phyloP scores from a whole-genome alignment of 2,888 invertebrate species.

The Empis livida region DNA sequence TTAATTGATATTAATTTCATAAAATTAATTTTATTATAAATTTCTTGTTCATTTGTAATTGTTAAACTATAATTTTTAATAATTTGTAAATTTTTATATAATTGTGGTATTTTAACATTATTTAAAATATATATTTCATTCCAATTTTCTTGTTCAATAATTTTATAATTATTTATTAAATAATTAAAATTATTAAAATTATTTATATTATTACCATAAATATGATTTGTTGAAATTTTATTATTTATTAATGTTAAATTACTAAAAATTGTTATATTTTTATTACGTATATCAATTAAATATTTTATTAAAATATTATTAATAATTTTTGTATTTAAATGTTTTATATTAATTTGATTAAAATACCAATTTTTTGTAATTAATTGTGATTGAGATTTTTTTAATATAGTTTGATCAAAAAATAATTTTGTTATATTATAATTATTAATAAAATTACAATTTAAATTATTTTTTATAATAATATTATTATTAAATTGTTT shows the following conservation, averaged over 20 bases:
- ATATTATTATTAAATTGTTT: constrained; percentile 18
- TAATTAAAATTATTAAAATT: too few relatives aligned
- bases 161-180: too few relatives aligned
- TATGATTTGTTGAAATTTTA: background rate
- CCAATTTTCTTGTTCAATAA: too few relatives aligned
- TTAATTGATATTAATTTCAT: too few relatives aligned
- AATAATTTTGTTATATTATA: background rate
- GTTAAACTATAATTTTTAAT: too few relatives aligned
- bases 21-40: too few relatives aligned
- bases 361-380: background rate
- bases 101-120: too few relatives aligned
- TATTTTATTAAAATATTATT: background rate
- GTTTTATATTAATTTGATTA: background rate
- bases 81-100: too few relatives aligned
- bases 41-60: too few relatives aligned
- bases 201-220: too few relatives aligned
- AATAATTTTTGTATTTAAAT: background rate
- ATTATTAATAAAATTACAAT: background rate
- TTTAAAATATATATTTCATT: too few relatives aligned
- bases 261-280: background rate
- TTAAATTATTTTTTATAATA: background rate
- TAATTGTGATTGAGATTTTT: background rate
- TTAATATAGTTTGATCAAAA: background rate
- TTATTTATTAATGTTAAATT: background rate
- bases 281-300: background rate